Base-by-base conservation (phyloP, 2,888 invertebrate species). In the Oscheius sp. region DNA sequence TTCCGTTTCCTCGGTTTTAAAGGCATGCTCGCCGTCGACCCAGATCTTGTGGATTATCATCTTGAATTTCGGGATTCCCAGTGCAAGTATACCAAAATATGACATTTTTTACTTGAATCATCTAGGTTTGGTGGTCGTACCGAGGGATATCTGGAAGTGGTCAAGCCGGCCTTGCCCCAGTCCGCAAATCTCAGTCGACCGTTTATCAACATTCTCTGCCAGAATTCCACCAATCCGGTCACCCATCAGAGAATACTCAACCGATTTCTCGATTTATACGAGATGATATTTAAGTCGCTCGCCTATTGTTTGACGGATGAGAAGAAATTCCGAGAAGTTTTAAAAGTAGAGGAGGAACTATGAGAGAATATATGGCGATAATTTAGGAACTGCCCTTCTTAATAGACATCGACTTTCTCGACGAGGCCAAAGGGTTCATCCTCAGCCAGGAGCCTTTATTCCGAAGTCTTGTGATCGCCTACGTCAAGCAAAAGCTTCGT, bases 1-100 rank as follows among this genome's bases (percentile, higher is more conserved):
- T 43, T 61, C 21, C 0, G 61, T 1, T 61, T 61, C 9, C 45
- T 18, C 1, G 61, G 61, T 7, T 61, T n/a, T 23, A 61, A 61
- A 43, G 61, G 61, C 6, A 61, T 61, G 61, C 45, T 61, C 21
- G n/a, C n/a, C 13, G 18, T 23, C 7, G 43, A 61, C n/a, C 9
- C 18, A 12, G n/a, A 18, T 0, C 43, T 61, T 1, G 3, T 1
- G 7, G 61, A 43, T 18, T 7, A 21, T 5, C 45, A 25, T 13
- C 35, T 61, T 1, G 45, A 43, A 12, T 61, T 61, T 21, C n/a
- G 61, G 13, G 1, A 61, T 3, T 61, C 61, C 23, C 61, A 61
- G n/a, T 7, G n/a, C 7, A 61, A 61, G 61, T 61, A 61, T 0
- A 35, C 5, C 18, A 56, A 27, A n/a, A n/a, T n/a, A n/a, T n/a